These are phyloP conservation scores for Smittia sp. DNA, from an alignment of 2,888 invertebrate genomes.

Conservation along the genomic window DNA sequence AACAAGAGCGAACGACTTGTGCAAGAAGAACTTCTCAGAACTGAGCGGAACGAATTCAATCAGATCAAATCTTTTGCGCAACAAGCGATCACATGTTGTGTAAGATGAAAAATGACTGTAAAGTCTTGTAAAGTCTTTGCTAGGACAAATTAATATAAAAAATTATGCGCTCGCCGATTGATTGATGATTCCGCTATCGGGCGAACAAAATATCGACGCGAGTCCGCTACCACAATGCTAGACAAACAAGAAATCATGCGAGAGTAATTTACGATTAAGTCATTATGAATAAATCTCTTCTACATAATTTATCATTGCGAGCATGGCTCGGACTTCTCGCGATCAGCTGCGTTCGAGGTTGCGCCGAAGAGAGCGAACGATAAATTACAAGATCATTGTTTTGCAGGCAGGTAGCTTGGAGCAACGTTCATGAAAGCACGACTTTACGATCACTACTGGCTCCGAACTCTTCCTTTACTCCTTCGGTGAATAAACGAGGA, in stretches of 20 bases:
- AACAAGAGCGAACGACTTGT: not conserved
- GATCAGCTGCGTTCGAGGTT: not conserved
- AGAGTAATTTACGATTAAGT: slow-evolving; percentile 31
- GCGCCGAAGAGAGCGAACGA: not conserved
- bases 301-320: slow-evolving; percentile 12
- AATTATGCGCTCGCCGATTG: slow-evolving; percentile 1
- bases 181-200: slow-evolving; percentile 8
- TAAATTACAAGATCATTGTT: slow-evolving; percentile 37
- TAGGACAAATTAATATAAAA: slow-evolving; percentile 6
- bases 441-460: slow-evolving; percentile 16
- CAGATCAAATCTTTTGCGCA: not conserved
- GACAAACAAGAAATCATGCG: not conserved
- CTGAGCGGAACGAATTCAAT: not conserved
- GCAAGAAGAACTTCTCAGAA: not conserved
- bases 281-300: slow-evolving; percentile 18
- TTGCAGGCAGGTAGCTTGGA: slow-evolving; percentile 23
- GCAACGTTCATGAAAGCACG: slow-evolving; percentile 27
- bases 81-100: not conserved
- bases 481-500: not conserved
- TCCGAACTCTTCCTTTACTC: not conserved
- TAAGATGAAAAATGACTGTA: slow-evolving; percentile 17
- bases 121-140: not conserved
- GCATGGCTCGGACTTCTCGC: not conserved
- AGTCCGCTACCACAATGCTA: not conserved
- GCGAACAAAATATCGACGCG: not conserved